Evolutionary conservation across 2,113 vertebrate genomes (phyloP).

Genomic region (Maccullochella peelii): DNA sequence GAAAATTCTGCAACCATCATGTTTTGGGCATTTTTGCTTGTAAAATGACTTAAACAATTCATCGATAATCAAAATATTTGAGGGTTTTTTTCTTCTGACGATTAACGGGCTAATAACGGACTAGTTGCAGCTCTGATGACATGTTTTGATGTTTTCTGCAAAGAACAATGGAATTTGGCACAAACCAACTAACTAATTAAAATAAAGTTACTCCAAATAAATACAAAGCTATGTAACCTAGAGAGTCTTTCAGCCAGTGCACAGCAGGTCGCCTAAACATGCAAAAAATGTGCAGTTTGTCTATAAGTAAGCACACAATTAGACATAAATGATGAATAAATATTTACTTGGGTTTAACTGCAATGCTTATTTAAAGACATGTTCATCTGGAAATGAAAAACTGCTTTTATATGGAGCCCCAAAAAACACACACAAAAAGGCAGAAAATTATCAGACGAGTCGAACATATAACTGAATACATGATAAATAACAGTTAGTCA

Average conservation of each 20-base stretch:
- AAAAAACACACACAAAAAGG: not conserved
- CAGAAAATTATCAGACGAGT: not conserved
- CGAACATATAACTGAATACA: not conserved
- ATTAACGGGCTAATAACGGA: not conserved
- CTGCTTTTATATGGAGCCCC: not conserved
- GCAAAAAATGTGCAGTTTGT: not conserved
- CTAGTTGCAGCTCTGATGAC: not conserved
- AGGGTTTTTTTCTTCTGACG: too few species aligned
- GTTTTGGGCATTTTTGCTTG: not conserved
- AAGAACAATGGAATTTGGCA: not conserved
- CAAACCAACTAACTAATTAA: not conserved
- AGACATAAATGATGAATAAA: not conserved
- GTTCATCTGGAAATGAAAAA: not conserved
- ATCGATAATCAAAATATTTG: not conserved
- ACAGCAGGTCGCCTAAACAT: not conserved
- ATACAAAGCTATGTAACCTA: too few species aligned
- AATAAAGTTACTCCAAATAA: not conserved
- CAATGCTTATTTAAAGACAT: not conserved
- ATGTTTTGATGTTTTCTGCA: not conserved
- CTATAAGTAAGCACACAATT: not conserved
- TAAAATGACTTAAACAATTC: not conserved
- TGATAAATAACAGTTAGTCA: not conserved
- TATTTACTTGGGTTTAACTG: not conserved
- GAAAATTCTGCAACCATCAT: not conserved
- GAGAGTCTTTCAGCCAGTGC: not conserved